These are phyloP conservation scores for Sycophaga agraensis DNA, from an alignment of 1,140 invertebrate species.

Conservation along the genomic window DNA sequence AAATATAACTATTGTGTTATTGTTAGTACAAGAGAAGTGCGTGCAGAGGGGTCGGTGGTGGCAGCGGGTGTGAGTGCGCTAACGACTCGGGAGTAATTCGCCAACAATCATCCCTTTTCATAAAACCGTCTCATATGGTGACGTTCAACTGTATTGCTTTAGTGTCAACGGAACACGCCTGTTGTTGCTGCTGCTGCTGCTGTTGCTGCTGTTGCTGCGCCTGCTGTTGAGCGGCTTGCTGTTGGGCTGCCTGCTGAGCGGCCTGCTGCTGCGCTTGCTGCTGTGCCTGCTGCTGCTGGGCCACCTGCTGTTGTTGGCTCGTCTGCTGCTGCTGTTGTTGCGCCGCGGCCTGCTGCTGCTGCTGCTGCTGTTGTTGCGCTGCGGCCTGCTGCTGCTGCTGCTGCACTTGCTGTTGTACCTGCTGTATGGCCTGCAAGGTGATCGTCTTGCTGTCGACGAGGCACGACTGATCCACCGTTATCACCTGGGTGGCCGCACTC, in stretches of 20 bases:
- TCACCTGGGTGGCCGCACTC: slow-evolving; percentile 8
- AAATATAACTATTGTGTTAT: slow-evolving; percentile 56
- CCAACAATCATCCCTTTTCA: slow-evolving; percentile 40
- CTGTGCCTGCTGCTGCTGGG: slow-evolving; percentile 42
- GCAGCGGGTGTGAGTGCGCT: slow-evolving; percentile 44
- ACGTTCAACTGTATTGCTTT: slow-evolving; percentile 59
- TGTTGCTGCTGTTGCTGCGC: slow-evolving; percentile 47
- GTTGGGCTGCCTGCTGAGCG: slow-evolving; percentile 49
- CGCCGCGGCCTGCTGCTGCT: background rate
- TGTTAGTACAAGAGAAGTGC: slow-evolving; percentile 58
- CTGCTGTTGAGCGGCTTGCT: slow-evolving; percentile 40
- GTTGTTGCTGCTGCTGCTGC: slow-evolving; percentile 52
- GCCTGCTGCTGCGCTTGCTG: slow-evolving; percentile 46
- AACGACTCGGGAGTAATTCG: slow-evolving; percentile 42
- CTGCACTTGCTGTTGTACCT: slow-evolving; percentile 41
- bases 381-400: slow-evolving; percentile 28
- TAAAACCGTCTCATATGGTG: slow-evolving; percentile 56
- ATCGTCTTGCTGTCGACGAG: slow-evolving; percentile 37
- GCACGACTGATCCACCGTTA: slow-evolving; percentile 18
- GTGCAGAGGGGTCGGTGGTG: slow-evolving; percentile 49
- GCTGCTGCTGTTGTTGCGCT: slow-evolving; percentile 41
- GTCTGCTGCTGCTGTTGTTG: background rate
- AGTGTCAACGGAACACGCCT: slow-evolving; percentile 52
- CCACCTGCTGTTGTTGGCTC: slow-evolving; percentile 36
- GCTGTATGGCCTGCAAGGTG: slow-evolving; percentile 38